These are phyloP conservation scores for Actinemys pallida DNA, from an alignment of 2,113 vertebrate species.

Conservation along the genomic window DNA sequence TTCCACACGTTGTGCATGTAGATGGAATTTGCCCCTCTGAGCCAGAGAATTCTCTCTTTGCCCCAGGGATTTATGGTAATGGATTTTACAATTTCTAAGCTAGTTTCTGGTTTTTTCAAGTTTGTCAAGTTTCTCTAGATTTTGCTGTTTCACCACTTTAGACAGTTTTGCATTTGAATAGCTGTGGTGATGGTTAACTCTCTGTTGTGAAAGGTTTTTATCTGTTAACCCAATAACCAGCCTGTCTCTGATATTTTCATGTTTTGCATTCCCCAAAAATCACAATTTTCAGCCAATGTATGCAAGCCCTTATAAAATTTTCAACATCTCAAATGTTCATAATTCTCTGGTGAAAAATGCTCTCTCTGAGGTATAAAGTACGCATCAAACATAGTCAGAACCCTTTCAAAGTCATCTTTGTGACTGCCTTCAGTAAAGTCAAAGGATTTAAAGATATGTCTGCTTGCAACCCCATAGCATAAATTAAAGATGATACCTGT, in stretches of 20 bases:
- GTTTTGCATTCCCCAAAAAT: not conserved
- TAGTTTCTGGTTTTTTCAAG: too few species aligned
- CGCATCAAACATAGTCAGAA: not conserved
- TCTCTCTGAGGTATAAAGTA: not conserved
- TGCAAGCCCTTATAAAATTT: not conserved
- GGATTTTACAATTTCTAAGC: too few species aligned
- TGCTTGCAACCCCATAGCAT: not conserved
- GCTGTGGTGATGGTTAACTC: not conserved
- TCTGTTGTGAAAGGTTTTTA: not conserved
- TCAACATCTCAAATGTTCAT: not conserved
- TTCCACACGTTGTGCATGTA: not conserved
- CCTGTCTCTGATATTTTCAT: not conserved
- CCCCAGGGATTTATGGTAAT: not conserved
- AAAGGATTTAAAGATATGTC: not conserved
- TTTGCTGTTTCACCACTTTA: not conserved
- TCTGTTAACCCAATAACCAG: not conserved
- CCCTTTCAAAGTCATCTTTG: not conserved
- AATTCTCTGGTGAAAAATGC: not conserved
- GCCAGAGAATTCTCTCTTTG: not conserved
- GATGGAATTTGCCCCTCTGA: not conserved
- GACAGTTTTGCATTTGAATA: not conserved
- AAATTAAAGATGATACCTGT: not conserved
- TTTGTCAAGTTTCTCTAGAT: too few species aligned
- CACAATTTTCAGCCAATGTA: not conserved
- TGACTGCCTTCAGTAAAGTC: not conserved